phyloP scores from a whole-genome alignment of 2,797 vertebrate genomes.

The Alfaro cultratus region DNA sequence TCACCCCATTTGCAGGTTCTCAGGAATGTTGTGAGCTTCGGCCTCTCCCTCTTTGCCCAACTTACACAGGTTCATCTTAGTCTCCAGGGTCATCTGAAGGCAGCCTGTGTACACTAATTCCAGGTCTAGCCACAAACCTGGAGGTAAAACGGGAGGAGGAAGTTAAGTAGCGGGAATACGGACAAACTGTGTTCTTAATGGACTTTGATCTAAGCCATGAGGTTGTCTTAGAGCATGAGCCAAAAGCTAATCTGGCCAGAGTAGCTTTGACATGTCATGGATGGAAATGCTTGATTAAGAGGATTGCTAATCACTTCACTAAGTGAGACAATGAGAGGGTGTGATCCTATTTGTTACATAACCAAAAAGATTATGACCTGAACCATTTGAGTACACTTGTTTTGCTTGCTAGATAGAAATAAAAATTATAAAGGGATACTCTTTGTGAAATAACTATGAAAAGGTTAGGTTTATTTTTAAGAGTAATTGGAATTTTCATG shows the following conservation, averaged over 20 bases:
- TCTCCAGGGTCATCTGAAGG: constrained; percentile 90
- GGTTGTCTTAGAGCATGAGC: constrained; percentile 21
- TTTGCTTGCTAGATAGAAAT: not conserved
- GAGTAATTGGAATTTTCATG: not conserved
- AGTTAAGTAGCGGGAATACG: not conserved
- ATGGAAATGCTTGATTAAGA: constrained; percentile 41
- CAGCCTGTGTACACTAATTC: constrained; percentile 87
- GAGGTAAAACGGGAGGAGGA: not conserved
- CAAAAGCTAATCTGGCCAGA: constrained; percentile 5
- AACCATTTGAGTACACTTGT: constrained; percentile 13
- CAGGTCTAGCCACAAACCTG: constrained; percentile 89
- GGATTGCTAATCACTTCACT: constrained; percentile 58
- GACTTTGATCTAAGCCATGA: constrained; percentile 14
- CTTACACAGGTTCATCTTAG: constrained; percentile 90
- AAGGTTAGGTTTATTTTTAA: not conserved
- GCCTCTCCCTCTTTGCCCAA: constrained; percentile 84
- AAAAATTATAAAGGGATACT: not conserved
- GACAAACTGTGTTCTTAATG: constrained; percentile 13
- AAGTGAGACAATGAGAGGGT: constrained; percentile 29
- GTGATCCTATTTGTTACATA: constrained; percentile 25
- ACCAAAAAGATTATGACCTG: constrained; percentile 44
- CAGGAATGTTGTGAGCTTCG: constrained; percentile 64
- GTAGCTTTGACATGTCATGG: constrained; percentile 21
- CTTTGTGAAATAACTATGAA: not conserved
- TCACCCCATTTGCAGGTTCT: constrained; percentile 79